Evolutionary conservation across 2,797 vertebrate genomes (phyloP), one percentile per base, ranked within the genome.

Genomic region (Lithobates sylvaticus): DNA sequence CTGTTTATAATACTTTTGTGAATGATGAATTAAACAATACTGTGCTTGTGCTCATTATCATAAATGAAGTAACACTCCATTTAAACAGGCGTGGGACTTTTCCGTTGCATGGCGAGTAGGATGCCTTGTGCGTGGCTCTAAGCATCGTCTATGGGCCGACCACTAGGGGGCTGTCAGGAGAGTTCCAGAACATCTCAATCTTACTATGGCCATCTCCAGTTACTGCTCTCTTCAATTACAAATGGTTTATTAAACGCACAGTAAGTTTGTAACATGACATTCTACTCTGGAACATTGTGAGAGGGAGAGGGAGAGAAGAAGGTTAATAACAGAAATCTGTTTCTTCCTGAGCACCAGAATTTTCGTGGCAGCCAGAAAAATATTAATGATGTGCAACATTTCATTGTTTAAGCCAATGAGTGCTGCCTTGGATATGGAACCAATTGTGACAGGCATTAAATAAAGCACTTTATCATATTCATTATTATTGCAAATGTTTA

Each of bases 21-120:
- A 89, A 86, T 88, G 88, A 84, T 90, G 86, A 91, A 88, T 90
- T 89, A 93, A 92, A 90, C 89, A 81, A 82, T 91, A 87, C 88
- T 89, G 76, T 91, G 90, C 91, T 39, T 92, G 88, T 85, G 81
- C 90, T 89, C 88, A 91, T 93, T 92, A 91, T 91, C 91, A 91
- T 90, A 92, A 91, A 92, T 92, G 85, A 90, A 87, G 90, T 93
- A 91, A 91, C 92, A 91, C 89, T 88, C 88, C 65, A 89, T 92
- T 92, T 88, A 89, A 91, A 90, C 88, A 89, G 1, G 50, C 90
- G 88, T 65, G 69, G 70, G 84, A 77, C n/a, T 58, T 87, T 72
- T 87, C 84, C 69, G 83, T 85, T 82, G 32, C 78, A 16, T 13
- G 78, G 73, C 15, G 44, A 58, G 42, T 76, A 78, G 16, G 64